Percentiles rank a stretch among this genome's conserved stretches.
Evolutionary conservation across 1,140 invertebrate genomes (phyloP).

Genomic region (Ceratina japonica): DNA sequence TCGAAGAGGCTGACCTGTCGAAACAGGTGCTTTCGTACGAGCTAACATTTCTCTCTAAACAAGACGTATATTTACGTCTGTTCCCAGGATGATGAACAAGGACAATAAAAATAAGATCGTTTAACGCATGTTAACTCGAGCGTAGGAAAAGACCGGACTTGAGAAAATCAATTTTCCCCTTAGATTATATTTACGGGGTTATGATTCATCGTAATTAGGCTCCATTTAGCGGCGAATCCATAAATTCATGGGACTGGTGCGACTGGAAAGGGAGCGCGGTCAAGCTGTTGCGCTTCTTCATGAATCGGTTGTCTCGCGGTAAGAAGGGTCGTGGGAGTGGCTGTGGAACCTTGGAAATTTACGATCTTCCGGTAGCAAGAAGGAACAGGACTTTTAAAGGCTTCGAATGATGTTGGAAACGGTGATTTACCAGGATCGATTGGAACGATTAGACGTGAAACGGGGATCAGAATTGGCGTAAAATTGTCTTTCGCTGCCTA

Average conservation of each 20-base stretch:
- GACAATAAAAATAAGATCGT: constrained; percentile 3
- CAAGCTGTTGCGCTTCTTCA: background rate
- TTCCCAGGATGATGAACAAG: background rate
- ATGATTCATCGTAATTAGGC: constrained; percentile 20
- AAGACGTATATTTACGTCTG: constrained; percentile 41
- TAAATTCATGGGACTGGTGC: background rate
- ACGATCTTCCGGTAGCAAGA: constrained; percentile 51
- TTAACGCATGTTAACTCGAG: background rate
- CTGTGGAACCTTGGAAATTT: constrained; percentile 47
- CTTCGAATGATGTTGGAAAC: background rate
- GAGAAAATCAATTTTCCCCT: constrained; percentile 24
- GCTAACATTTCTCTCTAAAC: constrained; percentile 29
- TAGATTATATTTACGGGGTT: background rate
- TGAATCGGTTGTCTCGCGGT: background rate
- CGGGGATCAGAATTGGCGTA: background rate
- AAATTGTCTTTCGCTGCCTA: background rate
- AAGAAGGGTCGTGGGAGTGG: constrained; percentile 33
- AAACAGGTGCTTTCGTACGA: constrained; percentile 44
- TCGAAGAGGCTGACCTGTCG: constrained; percentile 17
- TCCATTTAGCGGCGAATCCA: constrained; percentile 1
- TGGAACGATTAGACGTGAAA: background rate
- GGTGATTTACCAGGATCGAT: no score
- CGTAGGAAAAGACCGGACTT: background rate
- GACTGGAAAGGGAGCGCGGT: background rate
- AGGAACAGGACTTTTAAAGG: background rate